Evolutionary conservation across 2,888 invertebrate species (phyloP).

Genomic region (Ochropleura plecta): DNA sequence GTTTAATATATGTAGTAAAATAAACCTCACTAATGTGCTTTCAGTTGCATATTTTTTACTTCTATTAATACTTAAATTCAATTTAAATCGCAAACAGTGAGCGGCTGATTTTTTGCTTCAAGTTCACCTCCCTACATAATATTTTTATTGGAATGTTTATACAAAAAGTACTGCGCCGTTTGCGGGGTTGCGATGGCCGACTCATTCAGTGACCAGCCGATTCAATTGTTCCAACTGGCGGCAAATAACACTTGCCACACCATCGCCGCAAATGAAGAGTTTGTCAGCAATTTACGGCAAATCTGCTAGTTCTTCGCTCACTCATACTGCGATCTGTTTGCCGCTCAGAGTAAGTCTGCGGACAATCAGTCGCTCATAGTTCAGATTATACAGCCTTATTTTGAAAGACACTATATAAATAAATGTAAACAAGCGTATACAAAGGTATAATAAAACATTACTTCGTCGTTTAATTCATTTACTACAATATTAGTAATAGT

Average conservation of each 20-base stretch:
- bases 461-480: background rate
- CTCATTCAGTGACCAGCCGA: background rate
- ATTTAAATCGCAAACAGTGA: background rate
- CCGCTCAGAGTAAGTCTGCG: background rate
- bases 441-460: background rate
- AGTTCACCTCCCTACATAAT: background rate
- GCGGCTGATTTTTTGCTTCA: background rate
- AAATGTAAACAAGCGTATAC: background rate
- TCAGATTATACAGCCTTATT: background rate
- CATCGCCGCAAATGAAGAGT: background rate
- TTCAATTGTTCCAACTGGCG: background rate
- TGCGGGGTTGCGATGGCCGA: background rate
- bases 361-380: background rate
- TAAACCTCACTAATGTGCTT: background rate
- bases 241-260: background rate
- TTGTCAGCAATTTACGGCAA: background rate
- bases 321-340: background rate
- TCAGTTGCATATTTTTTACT: background rate
- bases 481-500: no score
- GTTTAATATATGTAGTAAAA: background rate
- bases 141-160: background rate
- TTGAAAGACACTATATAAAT: background rate
- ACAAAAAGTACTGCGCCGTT: background rate
- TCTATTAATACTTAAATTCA: background rate
- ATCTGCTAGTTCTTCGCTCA: background rate